Conservation (phyloP, 2,113 vertebrate genomes). For the Pseudopipra pipra region DNA sequence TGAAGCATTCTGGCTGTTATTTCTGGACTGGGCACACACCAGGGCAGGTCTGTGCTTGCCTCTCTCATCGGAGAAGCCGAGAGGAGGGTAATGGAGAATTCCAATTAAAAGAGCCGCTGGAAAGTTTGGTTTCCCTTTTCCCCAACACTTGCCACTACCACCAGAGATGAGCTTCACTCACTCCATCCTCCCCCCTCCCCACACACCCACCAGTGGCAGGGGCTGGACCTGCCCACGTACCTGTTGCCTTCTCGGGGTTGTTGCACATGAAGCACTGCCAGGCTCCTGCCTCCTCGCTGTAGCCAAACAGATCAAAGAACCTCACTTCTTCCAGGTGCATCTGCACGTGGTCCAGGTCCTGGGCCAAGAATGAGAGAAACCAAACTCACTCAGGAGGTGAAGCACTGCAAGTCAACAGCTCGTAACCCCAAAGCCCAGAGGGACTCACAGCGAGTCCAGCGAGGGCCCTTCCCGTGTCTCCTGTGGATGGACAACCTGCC, state of each 20-base stretch:
- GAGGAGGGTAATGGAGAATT: background rate
- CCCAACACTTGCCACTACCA: background rate
- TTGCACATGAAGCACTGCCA: slow-evolving; percentile 99
- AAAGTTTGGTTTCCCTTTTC: background rate
- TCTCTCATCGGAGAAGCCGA: background rate
- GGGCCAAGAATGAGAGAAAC: background rate
- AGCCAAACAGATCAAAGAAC: slow-evolving; percentile 97
- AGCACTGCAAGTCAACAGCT: background rate
- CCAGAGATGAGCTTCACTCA: background rate
- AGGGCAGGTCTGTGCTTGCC: background rate
- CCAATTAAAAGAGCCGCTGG: fast-evolving
- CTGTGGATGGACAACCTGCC: background rate
- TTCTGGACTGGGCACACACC: background rate
- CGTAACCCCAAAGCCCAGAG: background rate
- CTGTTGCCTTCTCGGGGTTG: slow-evolving; percentile 91
- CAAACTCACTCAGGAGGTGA: background rate
- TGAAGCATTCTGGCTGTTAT: background rate
- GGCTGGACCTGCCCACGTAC: slow-evolving; percentile 53
- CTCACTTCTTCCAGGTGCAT: slow-evolving; percentile 91
- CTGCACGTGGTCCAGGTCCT: slow-evolving; percentile 91
- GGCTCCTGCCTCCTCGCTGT: slow-evolving; percentile 82
- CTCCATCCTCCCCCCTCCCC: background rate
- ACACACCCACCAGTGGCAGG: background rate
- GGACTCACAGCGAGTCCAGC: fast-evolving
- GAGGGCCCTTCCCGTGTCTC: fast-evolving